Evolutionary conservation across 2,797 vertebrate species (phyloP), one percentile per base, ranked within the genome.

Genomic region (Intellagama lesueurii): DNA sequence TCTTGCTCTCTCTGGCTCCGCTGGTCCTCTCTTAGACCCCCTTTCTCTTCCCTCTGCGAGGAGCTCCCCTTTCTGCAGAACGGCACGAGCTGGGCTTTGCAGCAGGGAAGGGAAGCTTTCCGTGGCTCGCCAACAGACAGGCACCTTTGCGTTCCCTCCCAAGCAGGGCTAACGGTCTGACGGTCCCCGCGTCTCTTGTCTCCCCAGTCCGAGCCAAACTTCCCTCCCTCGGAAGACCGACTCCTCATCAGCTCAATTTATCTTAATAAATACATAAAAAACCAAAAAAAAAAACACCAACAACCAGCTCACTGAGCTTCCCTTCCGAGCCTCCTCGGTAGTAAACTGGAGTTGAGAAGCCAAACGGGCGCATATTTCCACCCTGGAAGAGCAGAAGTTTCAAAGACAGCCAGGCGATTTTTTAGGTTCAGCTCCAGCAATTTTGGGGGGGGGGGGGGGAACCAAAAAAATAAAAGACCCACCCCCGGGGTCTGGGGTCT

Each of bases 51-150:
- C 0, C 35, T 22, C 68, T 4, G 3, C 19, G 84, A 87, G 82
- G 49, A 22, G 9, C 32, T 3, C 32, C 32, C 2, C 7, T 6
- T 92, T 93, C 93, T 11, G 91, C 93, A 83, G 84, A 56, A 91
- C 86, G 82, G 26, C 81, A n/a, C 86, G 3, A 14, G 26, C 40
- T 12, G 70, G n/a, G 9, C 90, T 93, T 91, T 93, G 93, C 94
- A 87, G 90, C 64, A 85, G 72, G 14, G 1, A 22, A 17, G 19
- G 8, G 32, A 56, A 19, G 44, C 30, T 0, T 14, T 87, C 3
- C n/a, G 17, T 69, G 12, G 5, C 11, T 19, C 14, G 7, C 4
- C 64, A 4, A 2, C 81, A 6, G 12, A 49, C 85, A 56, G 40
- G 1, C 40, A 3, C 40, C 52, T 14, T 14, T 56, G 9, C 52